A percentile compares a stretch with the other conserved stretches of the same genome.
These are phyloP conservation scores for Paralvinella palmiformis DNA, from an alignment of 1,140 invertebrate genomes.

Conservation along the genomic window DNA sequence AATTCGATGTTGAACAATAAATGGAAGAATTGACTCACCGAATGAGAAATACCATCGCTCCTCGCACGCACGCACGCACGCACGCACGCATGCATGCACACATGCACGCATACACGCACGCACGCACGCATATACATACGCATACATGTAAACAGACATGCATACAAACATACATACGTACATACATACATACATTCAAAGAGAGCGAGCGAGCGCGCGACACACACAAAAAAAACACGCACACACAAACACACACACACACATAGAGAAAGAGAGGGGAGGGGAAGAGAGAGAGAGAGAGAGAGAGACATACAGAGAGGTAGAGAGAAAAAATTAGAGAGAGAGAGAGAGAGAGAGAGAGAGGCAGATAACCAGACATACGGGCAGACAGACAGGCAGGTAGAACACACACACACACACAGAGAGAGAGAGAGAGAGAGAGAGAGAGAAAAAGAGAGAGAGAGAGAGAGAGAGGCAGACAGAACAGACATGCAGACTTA, in stretches of 20 bases:
- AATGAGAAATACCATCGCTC: too few relatives aligned
- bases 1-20: too few relatives aligned
- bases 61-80: too few relatives aligned
- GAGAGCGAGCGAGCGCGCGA: too few relatives aligned
- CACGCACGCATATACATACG: slow-evolving; percentile 7
- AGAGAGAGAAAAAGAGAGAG: slow-evolving; percentile 12
- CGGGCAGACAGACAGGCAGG: slow-evolving; percentile 6
- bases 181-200: slow-evolving; percentile 17
- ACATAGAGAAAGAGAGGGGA: slow-evolving; percentile 6
- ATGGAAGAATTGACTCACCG: too few relatives aligned
- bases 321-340: too few relatives aligned
- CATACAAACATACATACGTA: slow-evolving; percentile 18
- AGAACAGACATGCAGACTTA: background rate
- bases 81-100: background rate
- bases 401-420: slow-evolving; percentile 9
- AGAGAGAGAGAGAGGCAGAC: slow-evolving; percentile 2
- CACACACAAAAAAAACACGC: slow-evolving; percentile 3
- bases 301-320: background rate
- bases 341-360: slow-evolving; percentile 16
- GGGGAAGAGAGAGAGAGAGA: background rate
- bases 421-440: slow-evolving; percentile 17
- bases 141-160: slow-evolving; percentile 13
- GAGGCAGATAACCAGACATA: background rate
- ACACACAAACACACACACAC: slow-evolving; percentile 11
- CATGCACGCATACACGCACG: slow-evolving; percentile 13